Percentiles rank a stretch among this genome's conserved stretches.
These are phyloP conservation scores for Etia nguti DNA, from an alignment of 2,113 vertebrate genomes.

Conservation along the genomic window DNA sequence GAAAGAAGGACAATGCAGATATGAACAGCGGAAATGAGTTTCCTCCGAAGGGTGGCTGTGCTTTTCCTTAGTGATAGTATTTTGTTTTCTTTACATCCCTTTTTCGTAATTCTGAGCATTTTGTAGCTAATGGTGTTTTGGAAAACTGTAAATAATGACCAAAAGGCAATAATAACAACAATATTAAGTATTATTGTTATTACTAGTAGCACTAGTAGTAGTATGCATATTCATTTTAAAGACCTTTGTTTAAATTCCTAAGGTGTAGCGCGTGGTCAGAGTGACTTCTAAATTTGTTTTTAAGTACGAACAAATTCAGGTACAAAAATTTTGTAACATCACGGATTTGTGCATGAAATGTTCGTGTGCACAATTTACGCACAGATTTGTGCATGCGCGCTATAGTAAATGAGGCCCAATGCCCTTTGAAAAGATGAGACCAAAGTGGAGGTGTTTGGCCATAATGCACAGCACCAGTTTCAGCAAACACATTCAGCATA, in stretches of 20 bases:
- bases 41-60: rapidly evolving
- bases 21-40: neutral
- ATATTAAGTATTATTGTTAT: neutral
- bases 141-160: neutral
- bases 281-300: neutral
- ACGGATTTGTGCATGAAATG: neutral
- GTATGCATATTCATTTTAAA: neutral
- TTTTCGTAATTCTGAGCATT: neutral
- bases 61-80: neutral
- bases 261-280: neutral
- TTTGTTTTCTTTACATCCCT: neutral
- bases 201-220: neutral
- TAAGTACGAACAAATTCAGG: neutral
- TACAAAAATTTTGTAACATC: neutral
- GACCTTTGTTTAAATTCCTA: neutral
- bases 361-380: rapidly evolving
- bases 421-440: too few species aligned
- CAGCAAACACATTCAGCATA: neutral
- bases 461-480: neutral
- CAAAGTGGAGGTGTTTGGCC: neutral
- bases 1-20: neutral
- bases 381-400: neutral
- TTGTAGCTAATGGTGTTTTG: neutral
- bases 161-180: neutral
- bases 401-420: neutral